Evolutionary conservation across 2,797 vertebrate species (phyloP).

Genomic region (Buceros bicornis): DNA sequence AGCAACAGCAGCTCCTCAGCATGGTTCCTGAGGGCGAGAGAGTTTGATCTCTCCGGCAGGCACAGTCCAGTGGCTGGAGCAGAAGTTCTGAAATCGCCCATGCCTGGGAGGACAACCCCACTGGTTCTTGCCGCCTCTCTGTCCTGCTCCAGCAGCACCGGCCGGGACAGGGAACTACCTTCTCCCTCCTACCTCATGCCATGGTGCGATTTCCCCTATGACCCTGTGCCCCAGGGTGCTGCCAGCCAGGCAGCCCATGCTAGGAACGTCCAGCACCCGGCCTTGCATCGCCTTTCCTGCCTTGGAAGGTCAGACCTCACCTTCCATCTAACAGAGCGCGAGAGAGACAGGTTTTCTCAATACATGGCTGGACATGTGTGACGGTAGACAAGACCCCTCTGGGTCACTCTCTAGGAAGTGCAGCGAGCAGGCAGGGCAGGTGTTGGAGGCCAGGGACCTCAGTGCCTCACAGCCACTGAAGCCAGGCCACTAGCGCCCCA

Average conservation of each 20-base stretch:
- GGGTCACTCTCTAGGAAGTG: background rate
- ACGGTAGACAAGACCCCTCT: background rate
- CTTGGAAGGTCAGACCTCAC: background rate
- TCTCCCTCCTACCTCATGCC: background rate
- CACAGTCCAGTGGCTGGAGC: background rate
- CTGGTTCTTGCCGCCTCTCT: rapidly evolving
- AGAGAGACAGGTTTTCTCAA: rapidly evolving
- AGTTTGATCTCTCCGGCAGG: background rate
- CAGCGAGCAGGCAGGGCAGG: background rate
- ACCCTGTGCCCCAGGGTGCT: rapidly evolving
- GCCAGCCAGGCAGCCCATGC: rapidly evolving
- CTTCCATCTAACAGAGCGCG: rapidly evolving
- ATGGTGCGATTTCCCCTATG: rapidly evolving
- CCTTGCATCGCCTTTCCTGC: background rate
- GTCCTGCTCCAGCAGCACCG: rapidly evolving
- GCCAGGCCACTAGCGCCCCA: background rate
- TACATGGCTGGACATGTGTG: background rate
- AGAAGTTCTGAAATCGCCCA: background rate
- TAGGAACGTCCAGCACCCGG: rapidly evolving
- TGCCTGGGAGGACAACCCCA: rapidly evolving
- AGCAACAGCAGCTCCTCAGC: background rate
- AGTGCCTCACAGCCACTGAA: rapidly evolving
- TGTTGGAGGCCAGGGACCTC: rapidly evolving
- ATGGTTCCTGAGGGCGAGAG: background rate
- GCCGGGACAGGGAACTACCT: rapidly evolving